These are phyloP conservation scores for Strigops habroptila DNA, from an alignment of 2,113 vertebrate genomes.

Conservation along the genomic window DNA sequence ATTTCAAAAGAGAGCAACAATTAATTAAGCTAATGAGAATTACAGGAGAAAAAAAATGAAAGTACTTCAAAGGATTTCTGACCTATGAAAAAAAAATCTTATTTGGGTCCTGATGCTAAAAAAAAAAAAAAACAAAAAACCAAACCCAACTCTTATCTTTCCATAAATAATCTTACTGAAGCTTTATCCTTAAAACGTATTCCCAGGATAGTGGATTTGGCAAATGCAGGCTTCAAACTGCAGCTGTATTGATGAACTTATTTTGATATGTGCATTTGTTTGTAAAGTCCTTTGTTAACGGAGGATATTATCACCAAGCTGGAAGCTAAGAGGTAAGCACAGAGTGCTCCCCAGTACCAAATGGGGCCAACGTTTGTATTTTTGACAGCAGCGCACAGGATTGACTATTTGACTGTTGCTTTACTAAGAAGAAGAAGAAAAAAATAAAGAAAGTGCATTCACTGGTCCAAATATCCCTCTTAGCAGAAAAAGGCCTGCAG, in stretches of 20 bases:
- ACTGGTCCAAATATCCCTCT: background rate
- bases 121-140: background rate
- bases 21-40: conserved; percentile 52
- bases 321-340: background rate
- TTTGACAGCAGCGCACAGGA: conserved; percentile 33
- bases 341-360: background rate
- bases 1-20: conserved; percentile 46
- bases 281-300: background rate
- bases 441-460: background rate
- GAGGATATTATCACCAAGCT: background rate
- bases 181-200: background rate
- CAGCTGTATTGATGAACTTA: background rate
- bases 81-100: background rate
- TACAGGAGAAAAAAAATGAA: background rate
- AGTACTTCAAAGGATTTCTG: conserved; percentile 23
- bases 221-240: background rate
- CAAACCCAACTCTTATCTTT: background rate
- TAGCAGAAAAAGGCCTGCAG: conserved; percentile 22
- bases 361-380: background rate
- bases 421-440: conserved; percentile 6
- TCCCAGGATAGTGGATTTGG: background rate
- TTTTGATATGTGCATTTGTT: background rate
- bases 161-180: conserved; percentile 1
- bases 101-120: background rate
- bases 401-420: conserved; percentile 29